Base-by-base conservation (phyloP, 1,140 invertebrate genomes). In the Drosophila burlai region DNA sequence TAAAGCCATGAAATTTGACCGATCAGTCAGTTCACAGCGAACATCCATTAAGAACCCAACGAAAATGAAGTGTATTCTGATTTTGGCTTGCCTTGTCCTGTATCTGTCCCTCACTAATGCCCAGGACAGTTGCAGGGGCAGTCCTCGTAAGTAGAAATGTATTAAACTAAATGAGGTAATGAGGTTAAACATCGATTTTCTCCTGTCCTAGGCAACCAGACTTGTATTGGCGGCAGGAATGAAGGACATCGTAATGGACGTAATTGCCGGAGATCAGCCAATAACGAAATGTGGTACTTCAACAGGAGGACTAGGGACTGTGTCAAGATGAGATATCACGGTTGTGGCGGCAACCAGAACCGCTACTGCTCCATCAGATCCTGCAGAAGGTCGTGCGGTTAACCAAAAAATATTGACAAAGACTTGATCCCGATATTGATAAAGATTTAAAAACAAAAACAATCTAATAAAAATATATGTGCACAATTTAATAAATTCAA, bases 341-440 rank as follows among this genome's bases (percentile, higher is more conserved):
- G 60, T 26, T 62, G 60, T 54, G 60, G 60, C 13, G 60, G 60
- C 29, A 62, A 62, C 16, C 21, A 2, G 5, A 62, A 62, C 34
- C 60, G 46, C 16, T 62, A 54, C 31, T 62, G 60, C 46, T 62
- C 60, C 46, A 15, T 38, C 1, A 36, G 46, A 21, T 50, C 49
- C 21, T 62, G 60, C 8, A 34, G 49, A 18, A 62, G 60, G 2
- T 36, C 31, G 16, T 62, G 60, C 13, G 47, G 47, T n/a, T 49
- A 29, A 49, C 16, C 16, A 13, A 2, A 16, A 34, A 36, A 16
- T n/a, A n/a, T 6, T 50, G 26, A n/a, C 24, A 2, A 3, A 16
- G 29, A n/a, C 4, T 29, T 11, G 16, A 50, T 3, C 1, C 15
- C 16, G 26, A 50, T n/a, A 50, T n/a, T n/a, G 26, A n/a, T n/a